Evolutionary conservation across 35 echinoderm and acorn worm species (phyloP), one percentile per base, ranked within the genome.

Genomic region (Diadema setosum): DNA sequence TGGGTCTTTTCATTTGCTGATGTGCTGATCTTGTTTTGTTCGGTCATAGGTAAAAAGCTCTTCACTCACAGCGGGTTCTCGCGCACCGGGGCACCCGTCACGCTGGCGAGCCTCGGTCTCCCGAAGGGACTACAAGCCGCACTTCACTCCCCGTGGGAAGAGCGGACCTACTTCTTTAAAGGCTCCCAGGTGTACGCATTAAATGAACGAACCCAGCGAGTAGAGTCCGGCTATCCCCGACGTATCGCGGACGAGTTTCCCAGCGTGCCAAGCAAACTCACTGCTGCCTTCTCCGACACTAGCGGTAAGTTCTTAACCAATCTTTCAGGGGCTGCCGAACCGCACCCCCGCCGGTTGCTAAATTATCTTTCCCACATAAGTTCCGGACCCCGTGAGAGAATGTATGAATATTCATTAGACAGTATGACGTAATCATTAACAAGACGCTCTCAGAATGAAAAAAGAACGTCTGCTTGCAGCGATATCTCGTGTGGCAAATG

Each of bases 151-250:
- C 4, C 35, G 2, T 78, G 40, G 24, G 83, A 86, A 42, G 18
- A 25, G 58, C 65, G 70, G 5, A 65, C 83, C 5, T 70, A 86
- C 60, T 86, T 42, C 12, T 70, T 86, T 12, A 86, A 86, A 70
- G 83, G 83, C 8, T 41, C 58, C 16, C 24, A 46, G 7, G 61
- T 70, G 24, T 86, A 64, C 23, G 58, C n/a, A 5, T 86, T 44
- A 27, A 50, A 86, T 33, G 83, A 86, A 27, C 4, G 36, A 61
- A 70, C 25, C 2, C 30, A 81, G 26, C 15, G 58, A 1, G 24
- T 86, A 9, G 83, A 69, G 24, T 21, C 0, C 5, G 56, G 59
- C 14, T 86, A 65, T 35, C 83, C 83, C 3, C 65, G 42, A 46
- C 58, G 34, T 1, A 69, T 86, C 23, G 39, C 35, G 24, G 33